phyloP scores from a whole-genome alignment of 92 coral and sea anemone genomes.

The Phymanthus crucifer region DNA sequence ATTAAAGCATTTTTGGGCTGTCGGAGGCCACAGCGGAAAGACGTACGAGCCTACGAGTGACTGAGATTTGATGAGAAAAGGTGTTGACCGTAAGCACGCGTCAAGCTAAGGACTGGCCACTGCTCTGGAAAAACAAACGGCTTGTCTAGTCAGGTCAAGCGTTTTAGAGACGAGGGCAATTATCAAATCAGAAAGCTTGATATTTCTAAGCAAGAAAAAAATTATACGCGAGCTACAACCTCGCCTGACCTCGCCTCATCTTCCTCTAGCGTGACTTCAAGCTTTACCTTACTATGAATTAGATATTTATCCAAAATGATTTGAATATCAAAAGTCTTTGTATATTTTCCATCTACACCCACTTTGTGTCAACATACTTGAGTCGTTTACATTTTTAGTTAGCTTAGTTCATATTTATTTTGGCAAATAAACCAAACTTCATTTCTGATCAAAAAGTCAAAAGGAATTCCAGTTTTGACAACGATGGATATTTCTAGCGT shows the following conservation, averaged over 20 bases:
- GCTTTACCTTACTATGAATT: neutral
- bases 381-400: neutral
- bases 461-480: neutral
- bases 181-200: neutral
- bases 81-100: neutral
- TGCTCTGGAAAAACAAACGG: neutral
- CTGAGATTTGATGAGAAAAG: neutral
- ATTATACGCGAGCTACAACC: neutral
- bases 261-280: neutral
- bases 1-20: too few relatives aligned
- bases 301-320: neutral
- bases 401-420: conserved; percentile 5
- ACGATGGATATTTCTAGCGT: neutral
- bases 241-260: neutral
- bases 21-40: too few relatives aligned
- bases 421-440: neutral
- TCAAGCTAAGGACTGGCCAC: neutral
- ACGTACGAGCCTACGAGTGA: neutral
- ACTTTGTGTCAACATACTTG: neutral
- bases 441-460: neutral
- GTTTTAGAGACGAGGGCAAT: neutral
- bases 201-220: neutral
- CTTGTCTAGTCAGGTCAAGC: neutral
- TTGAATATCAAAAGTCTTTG: neutral
- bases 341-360: neutral